These are phyloP conservation scores for Plestiodon gilberti DNA, from an alignment of 2,113 vertebrate species.

Conservation along the genomic window DNA sequence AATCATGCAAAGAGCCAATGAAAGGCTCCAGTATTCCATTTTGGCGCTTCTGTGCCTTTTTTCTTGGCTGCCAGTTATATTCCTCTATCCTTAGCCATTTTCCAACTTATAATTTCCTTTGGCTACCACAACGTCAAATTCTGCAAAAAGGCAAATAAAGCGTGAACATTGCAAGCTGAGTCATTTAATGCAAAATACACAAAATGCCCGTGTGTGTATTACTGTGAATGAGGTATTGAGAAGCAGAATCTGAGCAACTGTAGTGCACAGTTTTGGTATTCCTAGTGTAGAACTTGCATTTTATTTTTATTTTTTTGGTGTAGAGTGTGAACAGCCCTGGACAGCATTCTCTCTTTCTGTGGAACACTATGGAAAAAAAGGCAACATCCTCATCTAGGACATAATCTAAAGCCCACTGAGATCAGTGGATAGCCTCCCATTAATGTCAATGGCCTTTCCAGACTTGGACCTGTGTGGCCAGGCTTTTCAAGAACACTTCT, in stretches of 20 bases:
- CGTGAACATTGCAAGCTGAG: neutral
- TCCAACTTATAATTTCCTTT: neutral
- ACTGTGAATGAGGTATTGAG: neutral
- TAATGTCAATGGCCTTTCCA: neutral
- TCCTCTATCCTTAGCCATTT: neutral
- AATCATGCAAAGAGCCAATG: neutral
- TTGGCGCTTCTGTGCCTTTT: neutral
- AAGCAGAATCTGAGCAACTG: neutral
- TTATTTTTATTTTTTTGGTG: neutral
- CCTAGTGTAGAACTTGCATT: neutral
- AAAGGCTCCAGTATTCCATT: neutral
- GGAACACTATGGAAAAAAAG: neutral
- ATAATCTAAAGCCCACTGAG: neutral
- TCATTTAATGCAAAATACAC: neutral
- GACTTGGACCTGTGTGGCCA: accelerated
- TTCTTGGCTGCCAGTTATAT: neutral
- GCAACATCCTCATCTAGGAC: neutral
- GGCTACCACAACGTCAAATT: neutral
- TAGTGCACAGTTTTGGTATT: neutral
- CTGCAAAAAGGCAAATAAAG: neutral
- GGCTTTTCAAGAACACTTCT: neutral
- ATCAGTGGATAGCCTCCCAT: neutral
- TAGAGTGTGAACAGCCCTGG: neutral
- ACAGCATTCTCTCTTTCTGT: constrained; percentile 2
- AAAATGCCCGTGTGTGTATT: neutral